These are phyloP conservation scores for Belonocnema kinseyi DNA, from an alignment of 1,140 invertebrate species.

Conservation along the genomic window DNA sequence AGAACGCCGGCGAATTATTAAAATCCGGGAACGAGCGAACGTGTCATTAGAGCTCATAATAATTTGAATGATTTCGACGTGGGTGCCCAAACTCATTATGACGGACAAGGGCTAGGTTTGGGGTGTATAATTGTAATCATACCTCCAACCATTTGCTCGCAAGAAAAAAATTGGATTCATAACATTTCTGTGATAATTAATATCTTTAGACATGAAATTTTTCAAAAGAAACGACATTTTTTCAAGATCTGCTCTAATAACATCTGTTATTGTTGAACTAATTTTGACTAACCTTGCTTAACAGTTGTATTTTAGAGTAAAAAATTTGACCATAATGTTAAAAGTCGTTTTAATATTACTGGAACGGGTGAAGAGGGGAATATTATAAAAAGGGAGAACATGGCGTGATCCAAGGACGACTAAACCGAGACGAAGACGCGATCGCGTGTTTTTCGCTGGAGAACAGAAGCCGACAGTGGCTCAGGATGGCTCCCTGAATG, in stretches of 20 bases:
- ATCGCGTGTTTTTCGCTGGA: slow-evolving; percentile 58
- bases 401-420: slow-evolving; percentile 62
- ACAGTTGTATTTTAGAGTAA: too few species aligned
- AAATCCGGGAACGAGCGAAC: slow-evolving; percentile 21
- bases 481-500: slow-evolving; percentile 61
- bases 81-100: slow-evolving; percentile 29
- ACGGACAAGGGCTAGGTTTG: not conserved
- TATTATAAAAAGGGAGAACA: slow-evolving; percentile 25
- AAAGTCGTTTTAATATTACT: not conserved
- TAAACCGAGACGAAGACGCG: slow-evolving; percentile 41
- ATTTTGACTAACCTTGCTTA: too few species aligned
- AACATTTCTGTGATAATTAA: not conserved
- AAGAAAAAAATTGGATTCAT: not conserved
- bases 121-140: not conserved
- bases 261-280: too few species aligned
- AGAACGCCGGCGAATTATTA: slow-evolving; percentile 25
- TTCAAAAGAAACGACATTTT: not conserved
- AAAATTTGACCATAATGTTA: not conserved
- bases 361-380: slow-evolving; percentile 12
- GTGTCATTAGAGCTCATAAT: slow-evolving; percentile 29
- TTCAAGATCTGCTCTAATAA: too few species aligned
- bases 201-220: not conserved
- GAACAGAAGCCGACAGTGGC: slow-evolving; percentile 71
- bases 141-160: not conserved
- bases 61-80: slow-evolving; percentile 15